These are phyloP conservation scores for Melieria crassipennis DNA, from an alignment of 2,888 invertebrate genomes.

Conservation along the genomic window DNA sequence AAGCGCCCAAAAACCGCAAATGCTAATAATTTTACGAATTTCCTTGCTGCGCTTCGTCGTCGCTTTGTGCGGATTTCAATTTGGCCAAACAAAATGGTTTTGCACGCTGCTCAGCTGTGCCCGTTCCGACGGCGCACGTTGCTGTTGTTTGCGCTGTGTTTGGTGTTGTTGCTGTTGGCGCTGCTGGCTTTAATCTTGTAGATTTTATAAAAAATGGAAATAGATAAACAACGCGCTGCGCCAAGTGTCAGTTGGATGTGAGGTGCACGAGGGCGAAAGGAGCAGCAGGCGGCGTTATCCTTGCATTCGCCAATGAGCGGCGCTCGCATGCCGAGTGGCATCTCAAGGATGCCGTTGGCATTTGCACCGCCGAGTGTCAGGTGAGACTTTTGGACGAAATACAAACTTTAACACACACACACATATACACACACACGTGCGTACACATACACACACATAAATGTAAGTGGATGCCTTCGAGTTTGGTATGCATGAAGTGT, in stretches of 20 bases:
- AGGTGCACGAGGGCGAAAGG: no score
- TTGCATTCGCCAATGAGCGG: conserved; percentile 18
- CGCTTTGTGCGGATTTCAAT: conserved; percentile 40
- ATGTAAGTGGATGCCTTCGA: background rate
- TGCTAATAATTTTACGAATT: no score
- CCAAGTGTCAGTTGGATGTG: no score
- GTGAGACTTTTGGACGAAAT: background rate
- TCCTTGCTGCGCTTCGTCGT: no score
- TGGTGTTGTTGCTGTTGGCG: conserved; percentile 4
- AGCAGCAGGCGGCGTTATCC: conserved; percentile 4
- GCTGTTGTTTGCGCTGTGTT: background rate
- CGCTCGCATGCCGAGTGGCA: conserved; percentile 27
- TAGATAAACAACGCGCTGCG: conserved; percentile 21
- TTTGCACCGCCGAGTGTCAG: background rate
- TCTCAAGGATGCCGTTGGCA: conserved; percentile 27
- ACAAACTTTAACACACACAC: background rate
- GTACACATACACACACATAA: background rate
- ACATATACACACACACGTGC: background rate
- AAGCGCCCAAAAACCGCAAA: background rate
- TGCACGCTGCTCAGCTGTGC: conserved; percentile 23
- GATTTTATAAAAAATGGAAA: conserved; percentile 20
- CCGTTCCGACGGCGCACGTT: conserved; percentile 16
- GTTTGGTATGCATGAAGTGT: conserved; percentile 47
- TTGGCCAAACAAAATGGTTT: conserved; percentile 40
- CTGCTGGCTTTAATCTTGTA: conserved; percentile 19